Percentiles rank a stretch among this genome's conserved stretches.
These are phyloP conservation scores for Anomalospiza imberbis DNA, from an alignment of 2,797 vertebrate genomes.

Conservation along the genomic window DNA sequence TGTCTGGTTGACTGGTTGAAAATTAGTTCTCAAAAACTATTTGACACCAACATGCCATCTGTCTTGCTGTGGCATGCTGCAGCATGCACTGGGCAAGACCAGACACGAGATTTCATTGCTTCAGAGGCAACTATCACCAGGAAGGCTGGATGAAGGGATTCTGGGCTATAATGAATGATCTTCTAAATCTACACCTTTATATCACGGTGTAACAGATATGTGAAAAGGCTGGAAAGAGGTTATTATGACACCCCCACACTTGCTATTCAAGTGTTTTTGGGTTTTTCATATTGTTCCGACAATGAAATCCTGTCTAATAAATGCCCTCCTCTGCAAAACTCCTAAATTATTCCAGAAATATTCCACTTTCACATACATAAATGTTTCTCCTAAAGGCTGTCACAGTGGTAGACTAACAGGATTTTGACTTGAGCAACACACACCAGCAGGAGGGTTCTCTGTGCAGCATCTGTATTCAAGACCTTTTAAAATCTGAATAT, in stretches of 20 bases:
- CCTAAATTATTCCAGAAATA: neutral
- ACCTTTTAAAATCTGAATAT: neutral
- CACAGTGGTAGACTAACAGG: neutral
- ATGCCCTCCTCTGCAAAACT: neutral
- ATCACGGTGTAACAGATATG: accelerated
- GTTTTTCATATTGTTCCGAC: neutral
- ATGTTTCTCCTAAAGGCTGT: neutral
- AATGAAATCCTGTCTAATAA: neutral
- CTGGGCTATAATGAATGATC: neutral
- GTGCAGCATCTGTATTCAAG: neutral
- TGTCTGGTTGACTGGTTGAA: neutral
- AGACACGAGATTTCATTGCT: neutral
- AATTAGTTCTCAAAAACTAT: neutral
- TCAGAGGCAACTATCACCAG: neutral
- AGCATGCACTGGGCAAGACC: neutral
- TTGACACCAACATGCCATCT: neutral
- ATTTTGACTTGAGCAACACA: neutral
- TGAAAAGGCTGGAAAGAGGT: neutral
- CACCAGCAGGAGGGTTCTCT: neutral
- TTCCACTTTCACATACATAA: neutral
- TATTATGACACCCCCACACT: neutral
- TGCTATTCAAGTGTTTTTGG: neutral
- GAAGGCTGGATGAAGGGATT: neutral
- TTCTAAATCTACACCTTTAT: neutral
- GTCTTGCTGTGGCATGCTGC: neutral